Evolutionary conservation across 37 sponge, comb jelly and placozoan species (phyloP).

Genomic region (Oscarella lobularis): DNA sequence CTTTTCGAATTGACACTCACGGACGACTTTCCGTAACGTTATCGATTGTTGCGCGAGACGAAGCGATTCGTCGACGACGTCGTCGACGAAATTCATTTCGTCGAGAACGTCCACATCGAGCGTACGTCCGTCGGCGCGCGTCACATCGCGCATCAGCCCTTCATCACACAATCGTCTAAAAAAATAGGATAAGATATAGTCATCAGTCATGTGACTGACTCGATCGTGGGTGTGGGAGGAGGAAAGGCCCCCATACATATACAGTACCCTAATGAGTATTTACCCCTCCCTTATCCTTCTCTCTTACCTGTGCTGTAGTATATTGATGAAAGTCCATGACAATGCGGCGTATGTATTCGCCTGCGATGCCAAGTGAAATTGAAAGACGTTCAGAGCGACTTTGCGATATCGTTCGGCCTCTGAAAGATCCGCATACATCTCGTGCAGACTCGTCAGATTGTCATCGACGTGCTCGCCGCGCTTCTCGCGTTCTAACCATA

Average conservation of each 20-base stretch:
- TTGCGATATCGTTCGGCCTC: background rate
- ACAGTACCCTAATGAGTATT: too few relatives aligned
- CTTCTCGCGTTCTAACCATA: background rate
- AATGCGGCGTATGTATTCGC: constrained; percentile 2
- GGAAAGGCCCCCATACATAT: too few relatives aligned
- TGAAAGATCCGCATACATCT: background rate
- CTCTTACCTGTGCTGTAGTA: background rate
- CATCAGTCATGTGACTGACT: too few relatives aligned
- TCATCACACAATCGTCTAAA: too few relatives aligned
- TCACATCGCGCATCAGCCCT: too few relatives aligned
- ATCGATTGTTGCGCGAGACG: constrained; percentile 3
- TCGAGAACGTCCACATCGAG: background rate
- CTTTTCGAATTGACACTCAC: background rate
- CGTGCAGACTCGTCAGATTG: background rate
- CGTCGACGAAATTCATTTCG: background rate
- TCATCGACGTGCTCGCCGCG: background rate
- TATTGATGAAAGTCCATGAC: background rate
- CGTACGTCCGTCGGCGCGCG: background rate
- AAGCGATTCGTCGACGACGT: constrained; percentile 1
- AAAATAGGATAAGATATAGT: too few relatives aligned
- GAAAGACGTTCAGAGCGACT: background rate
- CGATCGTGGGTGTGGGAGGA: too few relatives aligned
- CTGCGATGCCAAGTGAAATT: constrained; percentile 1
- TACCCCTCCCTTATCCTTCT: too few relatives aligned
- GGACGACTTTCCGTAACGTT: constrained; percentile 1